Base-by-base conservation (phyloP, 2,797 vertebrate genomes). In the Falco naumanni region DNA sequence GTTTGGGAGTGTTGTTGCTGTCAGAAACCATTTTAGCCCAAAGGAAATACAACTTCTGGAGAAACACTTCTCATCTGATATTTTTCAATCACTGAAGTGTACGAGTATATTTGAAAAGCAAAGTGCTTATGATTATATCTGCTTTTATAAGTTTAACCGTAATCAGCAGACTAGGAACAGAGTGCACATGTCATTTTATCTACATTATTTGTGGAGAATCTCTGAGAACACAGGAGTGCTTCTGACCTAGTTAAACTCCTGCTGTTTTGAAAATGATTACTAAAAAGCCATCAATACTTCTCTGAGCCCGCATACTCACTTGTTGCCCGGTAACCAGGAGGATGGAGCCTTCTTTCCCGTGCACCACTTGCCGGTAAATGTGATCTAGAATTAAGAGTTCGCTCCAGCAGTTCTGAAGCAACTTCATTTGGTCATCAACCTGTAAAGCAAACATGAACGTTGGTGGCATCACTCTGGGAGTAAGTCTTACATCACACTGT, bases 371-470 rank as follows among this genome's bases (percentile, higher is more conserved):
- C 71, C 99, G 98, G 97, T 99, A 99, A 97, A 99, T 98, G 94
- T 99, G 99, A 98, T 99, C 99, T 16, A 99, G 98, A 95, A 99
- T 99, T 97, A 99, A 98, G 93, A 99, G 99, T 96, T 99, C 99
- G 5, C 99, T 99, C 99, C 99, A 99, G 97, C 99, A 99, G 98
- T 99, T 99, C 98, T 99, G 99, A 96, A 99, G 98, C 90, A 99
- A 98, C 97, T 99, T 99, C 99, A 99, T 99, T 98, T 99, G 99
- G 98, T 99, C 99, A 39, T 99, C 99, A 97, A 99, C 99, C 99
- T 99, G 97, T 26, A 87, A 97, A 90, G 91, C 63, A 96, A 87
- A 94, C 22, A 95, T 5, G 26, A 66, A 68, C 1, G 2, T 66
- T 68, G 59, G 59, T 84, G n/a, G 6, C 9, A 22, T 87, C 45